phyloP scores from a whole-genome alignment of 2,113 vertebrate genomes.

The Chloropsis hardwickii region DNA sequence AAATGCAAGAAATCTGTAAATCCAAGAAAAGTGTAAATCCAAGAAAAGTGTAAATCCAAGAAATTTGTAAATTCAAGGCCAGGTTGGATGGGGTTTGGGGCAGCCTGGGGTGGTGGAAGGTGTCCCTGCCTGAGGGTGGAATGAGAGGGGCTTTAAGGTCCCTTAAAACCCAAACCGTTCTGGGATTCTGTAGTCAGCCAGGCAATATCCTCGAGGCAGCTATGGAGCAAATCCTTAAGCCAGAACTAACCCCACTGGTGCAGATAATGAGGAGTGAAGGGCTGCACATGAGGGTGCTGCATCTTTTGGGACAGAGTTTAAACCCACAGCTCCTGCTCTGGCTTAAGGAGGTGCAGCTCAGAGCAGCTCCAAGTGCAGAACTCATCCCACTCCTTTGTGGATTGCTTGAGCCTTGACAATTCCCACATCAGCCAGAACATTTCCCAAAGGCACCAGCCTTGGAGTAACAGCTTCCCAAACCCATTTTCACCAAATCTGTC shows the following conservation, averaged over 20 bases:
- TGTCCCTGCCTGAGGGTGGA: neutral
- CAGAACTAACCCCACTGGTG: neutral
- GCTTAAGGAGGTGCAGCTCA: fast-evolving
- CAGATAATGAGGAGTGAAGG: neutral
- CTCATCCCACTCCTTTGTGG: fast-evolving
- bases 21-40: neutral
- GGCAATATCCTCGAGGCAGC: neutral
- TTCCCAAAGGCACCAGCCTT: neutral
- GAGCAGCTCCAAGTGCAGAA: neutral
- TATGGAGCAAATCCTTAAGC: too few relatives aligned
- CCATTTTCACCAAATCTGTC: fast-evolving
- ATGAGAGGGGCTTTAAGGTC: neutral
- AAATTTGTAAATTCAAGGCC: neutral
- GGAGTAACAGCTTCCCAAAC: fast-evolving
- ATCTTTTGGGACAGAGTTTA: neutral
- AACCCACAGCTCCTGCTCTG: fast-evolving
- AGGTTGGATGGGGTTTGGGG: neutral
- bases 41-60: neutral
- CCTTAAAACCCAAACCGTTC: neutral
- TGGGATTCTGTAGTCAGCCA: neutral
- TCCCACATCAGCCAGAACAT: neutral
- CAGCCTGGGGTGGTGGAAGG: neutral
- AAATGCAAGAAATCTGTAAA: neutral
- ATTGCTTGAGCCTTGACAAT: fast-evolving
- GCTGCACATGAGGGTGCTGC: neutral